phyloP scores from a whole-genome alignment of 1,140 invertebrate species.

The Drosophila kanapiae region DNA sequence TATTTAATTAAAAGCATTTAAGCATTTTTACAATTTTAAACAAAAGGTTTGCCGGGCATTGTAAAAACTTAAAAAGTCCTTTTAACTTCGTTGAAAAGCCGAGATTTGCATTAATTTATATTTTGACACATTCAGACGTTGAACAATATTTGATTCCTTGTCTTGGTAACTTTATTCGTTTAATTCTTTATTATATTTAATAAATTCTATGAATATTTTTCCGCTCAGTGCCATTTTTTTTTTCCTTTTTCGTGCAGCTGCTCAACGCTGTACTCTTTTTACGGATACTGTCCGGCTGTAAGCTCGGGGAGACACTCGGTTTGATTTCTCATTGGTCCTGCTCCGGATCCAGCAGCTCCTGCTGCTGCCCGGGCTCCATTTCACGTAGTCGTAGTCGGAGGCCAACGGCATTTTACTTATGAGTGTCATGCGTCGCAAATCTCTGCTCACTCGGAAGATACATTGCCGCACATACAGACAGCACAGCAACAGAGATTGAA shows the following conservation, averaged over 20 bases:
- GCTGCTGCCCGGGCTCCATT: conserved; percentile 19
- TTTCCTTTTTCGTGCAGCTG: conserved; percentile 11
- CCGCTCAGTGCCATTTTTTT: conserved; percentile 13
- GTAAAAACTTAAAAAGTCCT: not conserved
- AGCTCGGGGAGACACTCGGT: conserved; percentile 52
- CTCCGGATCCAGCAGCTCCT: conserved; percentile 1
- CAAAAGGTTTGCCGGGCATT: not conserved
- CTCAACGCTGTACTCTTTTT: conserved; percentile 10
- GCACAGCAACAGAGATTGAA: conserved; percentile 38
- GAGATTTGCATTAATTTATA: too few species aligned
- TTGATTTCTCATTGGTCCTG: conserved; percentile 61
- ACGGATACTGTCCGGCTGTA: conserved; percentile 21
- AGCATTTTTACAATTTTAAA: not conserved
- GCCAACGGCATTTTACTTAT: conserved; percentile 74
- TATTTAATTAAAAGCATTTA: conserved; percentile 12
- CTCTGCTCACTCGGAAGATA: conserved; percentile 63
- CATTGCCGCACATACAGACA: conserved; percentile 40
- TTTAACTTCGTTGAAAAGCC: not conserved
- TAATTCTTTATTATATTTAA: too few species aligned
- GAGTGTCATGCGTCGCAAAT: conserved; percentile 76
- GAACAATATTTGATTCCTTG: too few species aligned
- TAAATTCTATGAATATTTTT: not conserved
- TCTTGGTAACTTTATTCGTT: not conserved
- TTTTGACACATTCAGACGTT: too few species aligned
- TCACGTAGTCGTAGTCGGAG: conserved; percentile 28